phyloP scores from a whole-genome alignment of 2,888 invertebrate genomes.

The Ommatoiulus sabulosus region DNA sequence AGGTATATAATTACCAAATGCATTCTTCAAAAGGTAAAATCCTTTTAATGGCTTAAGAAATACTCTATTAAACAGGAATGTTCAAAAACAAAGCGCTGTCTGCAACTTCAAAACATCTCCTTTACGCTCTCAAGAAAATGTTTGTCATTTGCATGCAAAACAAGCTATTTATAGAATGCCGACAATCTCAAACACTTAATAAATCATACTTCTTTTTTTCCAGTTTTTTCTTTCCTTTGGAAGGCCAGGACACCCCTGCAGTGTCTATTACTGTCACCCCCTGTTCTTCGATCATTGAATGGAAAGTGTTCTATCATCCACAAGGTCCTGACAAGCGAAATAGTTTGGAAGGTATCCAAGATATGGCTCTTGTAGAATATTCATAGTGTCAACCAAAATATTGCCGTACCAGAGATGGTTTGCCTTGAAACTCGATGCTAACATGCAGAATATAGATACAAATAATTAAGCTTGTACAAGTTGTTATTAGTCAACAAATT shows the following conservation, averaged over 20 bases:
- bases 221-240: conserved; percentile 67
- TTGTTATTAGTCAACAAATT: not conserved
- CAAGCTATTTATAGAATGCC: conserved; percentile 31
- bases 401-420: not conserved
- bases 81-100: not conserved
- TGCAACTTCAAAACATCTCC: not conserved
- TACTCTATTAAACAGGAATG: not conserved
- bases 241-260: conserved; percentile 64
- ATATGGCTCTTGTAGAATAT: conserved; percentile 1
- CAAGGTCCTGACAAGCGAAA: conserved; percentile 29
- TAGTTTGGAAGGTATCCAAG: conserved; percentile 54
- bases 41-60: not conserved
- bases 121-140: not conserved
- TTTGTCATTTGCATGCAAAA: conserved; percentile 15
- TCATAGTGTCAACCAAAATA: conserved; percentile 42
- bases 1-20: not conserved
- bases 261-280: conserved; percentile 68
- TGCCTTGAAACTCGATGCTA: not conserved
- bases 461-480: not conserved
- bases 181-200: conserved; percentile 68
- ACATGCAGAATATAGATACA: not conserved
- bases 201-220: conserved; percentile 58
- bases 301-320: conserved; percentile 64
- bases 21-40: not conserved
- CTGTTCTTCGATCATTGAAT: conserved; percentile 67